A percentile compares a stretch with the other conserved stretches of the same genome.
Evolutionary conservation across 23 tunicate genomes (phyloP).

Genomic region (Phallusia fumigata): DNA sequence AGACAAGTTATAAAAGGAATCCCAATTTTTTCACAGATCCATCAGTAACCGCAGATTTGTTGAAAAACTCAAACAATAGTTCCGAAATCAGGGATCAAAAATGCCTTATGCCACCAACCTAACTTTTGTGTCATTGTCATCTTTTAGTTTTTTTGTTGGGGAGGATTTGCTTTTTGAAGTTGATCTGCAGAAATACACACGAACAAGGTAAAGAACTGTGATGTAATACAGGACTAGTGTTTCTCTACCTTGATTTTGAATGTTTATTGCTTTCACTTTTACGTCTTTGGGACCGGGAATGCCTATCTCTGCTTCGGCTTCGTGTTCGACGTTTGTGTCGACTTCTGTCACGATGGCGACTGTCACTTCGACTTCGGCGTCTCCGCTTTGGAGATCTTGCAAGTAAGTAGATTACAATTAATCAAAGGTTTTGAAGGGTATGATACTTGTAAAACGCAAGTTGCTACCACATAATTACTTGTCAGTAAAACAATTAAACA

Average conservation of each 20-base stretch:
- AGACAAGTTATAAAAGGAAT: background rate
- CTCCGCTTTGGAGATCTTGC: slow-evolving; percentile 21
- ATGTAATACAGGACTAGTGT: too few species aligned
- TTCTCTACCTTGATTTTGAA: background rate
- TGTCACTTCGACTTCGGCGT: slow-evolving; percentile 1
- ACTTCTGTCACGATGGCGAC: slow-evolving; percentile 24
- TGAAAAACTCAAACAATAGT: too few species aligned
- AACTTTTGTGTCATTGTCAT: background rate
- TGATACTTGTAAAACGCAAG: too few species aligned
- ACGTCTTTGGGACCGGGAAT: background rate
- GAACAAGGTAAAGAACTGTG: too few species aligned
- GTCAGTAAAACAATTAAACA: background rate
- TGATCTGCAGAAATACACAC: background rate
- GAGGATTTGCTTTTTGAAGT: background rate
- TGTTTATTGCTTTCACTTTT: background rate
- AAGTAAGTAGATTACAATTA: too few species aligned
- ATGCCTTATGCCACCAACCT: background rate
- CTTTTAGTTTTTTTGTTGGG: background rate
- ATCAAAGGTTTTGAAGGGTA: too few species aligned
- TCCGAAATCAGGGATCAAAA: background rate
- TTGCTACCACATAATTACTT: too few species aligned
- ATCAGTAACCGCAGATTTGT: too few species aligned
- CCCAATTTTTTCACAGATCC: too few species aligned
- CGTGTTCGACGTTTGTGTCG: slow-evolving; percentile 19
- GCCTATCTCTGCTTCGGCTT: slow-evolving; percentile 4